These are phyloP conservation scores for Zosterops japonicus DNA, from an alignment of 2,113 vertebrate species.

Conservation along the genomic window DNA sequence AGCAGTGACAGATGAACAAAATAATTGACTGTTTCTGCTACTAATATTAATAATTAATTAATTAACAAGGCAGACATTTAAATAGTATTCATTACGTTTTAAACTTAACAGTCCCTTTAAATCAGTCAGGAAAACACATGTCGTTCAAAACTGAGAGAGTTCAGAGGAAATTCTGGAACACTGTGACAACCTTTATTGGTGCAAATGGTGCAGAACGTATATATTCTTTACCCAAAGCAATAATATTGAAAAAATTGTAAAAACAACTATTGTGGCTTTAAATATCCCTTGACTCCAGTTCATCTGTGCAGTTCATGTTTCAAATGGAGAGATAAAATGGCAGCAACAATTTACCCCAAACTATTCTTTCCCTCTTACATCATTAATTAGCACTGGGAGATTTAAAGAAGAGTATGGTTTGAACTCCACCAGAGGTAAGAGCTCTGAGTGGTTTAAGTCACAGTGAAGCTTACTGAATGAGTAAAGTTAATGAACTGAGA, in stretches of 20 bases:
- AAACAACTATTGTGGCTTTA: not conserved
- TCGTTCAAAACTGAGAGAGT: not conserved
- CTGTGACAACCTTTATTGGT: not conserved
- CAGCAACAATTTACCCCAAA: not conserved
- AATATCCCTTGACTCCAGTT: not conserved
- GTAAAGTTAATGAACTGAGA: not conserved
- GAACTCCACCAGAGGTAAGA: not conserved
- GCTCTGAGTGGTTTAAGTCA: not conserved
- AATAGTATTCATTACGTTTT: not conserved
- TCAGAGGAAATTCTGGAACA: not conserved
- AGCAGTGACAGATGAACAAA: not conserved
- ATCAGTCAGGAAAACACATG: not conserved
- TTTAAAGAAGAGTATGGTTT: not conserved
- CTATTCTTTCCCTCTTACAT: not conserved
- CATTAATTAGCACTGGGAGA: not conserved
- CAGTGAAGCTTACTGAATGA: not conserved
- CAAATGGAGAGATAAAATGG: not conserved
- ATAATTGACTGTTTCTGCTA: not conserved
- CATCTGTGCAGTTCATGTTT: not conserved
- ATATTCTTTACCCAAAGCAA: not conserved
- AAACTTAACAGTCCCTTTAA: not conserved
- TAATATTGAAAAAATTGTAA: not conserved
- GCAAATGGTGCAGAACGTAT: not conserved
- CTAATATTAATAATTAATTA: not conserved
- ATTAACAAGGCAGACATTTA: not conserved